Evolutionary conservation across 2,113 vertebrate species (phyloP), one percentile per base, ranked within the genome.

Genomic region (Campylomormyrus numenius): DNA sequence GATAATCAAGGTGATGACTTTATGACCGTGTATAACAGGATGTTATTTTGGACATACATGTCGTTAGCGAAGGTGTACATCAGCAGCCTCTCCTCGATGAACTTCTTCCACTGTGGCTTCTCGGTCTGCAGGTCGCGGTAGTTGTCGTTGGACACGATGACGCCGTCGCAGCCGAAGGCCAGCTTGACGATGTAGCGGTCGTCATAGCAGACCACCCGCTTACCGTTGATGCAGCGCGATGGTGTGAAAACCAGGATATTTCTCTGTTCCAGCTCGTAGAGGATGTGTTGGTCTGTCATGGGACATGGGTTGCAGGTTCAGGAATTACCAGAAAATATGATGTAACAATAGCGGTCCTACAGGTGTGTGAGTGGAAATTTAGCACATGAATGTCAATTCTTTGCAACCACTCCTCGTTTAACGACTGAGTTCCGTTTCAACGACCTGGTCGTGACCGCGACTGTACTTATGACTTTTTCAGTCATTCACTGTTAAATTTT

Each of bases 21-120:
- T 35, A 5, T 62, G 66, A 74, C 27, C 15, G 1, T 74, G 70
- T 15, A 77, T 48, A 85, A 45, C 39, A 9, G 77, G 5, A 24
- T 15, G 9, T 45, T 3, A 21, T 31, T 45, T n/a, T 48, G 80
- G 0, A 88, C 96, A 49, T 92, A 98, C 98, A 96, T 97, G 94
- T 98, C 96, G 0, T 96, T 98, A 90, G 97, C 98, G 0, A 98
- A 98, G 3, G 96, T 97, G 94, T 97, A 98, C 98, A 98, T 98
- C 88, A 98, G 96, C 7, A 98, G 95, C 42, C 97, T 92, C 52
- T 98, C 97, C 93, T 98, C 98, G 0, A 98, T 98, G 89, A 98
- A 98, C 95, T 96, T 97, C 92, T 98, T 98, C 98, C 98, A 98
- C 90, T 97, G 96, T 0, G 96, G 96, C 50, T 97, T 98, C 93